phyloP scores from a whole-genome alignment of 2,113 vertebrate genomes.

The Ceuthmochares aereus region DNA sequence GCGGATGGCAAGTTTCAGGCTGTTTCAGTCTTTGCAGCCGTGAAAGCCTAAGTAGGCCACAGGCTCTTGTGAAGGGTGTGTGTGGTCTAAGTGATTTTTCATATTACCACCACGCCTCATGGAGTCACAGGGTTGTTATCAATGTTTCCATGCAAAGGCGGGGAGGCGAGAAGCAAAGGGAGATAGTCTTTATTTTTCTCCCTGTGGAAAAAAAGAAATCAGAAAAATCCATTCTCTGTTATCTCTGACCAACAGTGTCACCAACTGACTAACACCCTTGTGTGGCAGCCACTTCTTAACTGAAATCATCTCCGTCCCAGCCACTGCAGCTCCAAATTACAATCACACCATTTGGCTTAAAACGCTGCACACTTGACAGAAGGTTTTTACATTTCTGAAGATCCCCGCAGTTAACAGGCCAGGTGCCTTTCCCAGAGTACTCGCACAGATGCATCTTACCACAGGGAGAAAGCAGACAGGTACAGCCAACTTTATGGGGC shows the following conservation, averaged over 20 bases:
- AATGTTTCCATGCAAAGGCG: constrained; percentile 36
- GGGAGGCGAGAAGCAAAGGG: not conserved
- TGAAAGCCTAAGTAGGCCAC: constrained; percentile 23
- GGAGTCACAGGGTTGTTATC: constrained; percentile 44
- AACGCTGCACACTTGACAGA: not conserved
- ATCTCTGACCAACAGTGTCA: not conserved
- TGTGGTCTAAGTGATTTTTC: constrained; percentile 54
- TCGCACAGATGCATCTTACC: constrained; percentile 14
- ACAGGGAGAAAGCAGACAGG: constrained; percentile 31
- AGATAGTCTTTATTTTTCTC: not conserved
- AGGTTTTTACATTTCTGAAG: constrained; percentile 11
- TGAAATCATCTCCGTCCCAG: not conserved
- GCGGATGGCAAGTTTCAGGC: not conserved
- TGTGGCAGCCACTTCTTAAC: not conserved
- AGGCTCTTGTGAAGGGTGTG: not conserved
- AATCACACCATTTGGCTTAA: not conserved
- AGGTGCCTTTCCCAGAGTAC: constrained; percentile 31
- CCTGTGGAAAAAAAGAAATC: not conserved
- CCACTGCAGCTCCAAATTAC: not conserved
- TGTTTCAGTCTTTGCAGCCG: not conserved
- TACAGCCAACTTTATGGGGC: constrained; percentile 42
- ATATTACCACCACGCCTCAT: constrained; percentile 40
- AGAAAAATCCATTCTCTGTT: not conserved
- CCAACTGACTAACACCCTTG: constrained; percentile 22
- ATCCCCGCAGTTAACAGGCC: not conserved